Base-by-base conservation (phyloP, 2,888 invertebrate genomes). In the Microplitis deprimator region DNA sequence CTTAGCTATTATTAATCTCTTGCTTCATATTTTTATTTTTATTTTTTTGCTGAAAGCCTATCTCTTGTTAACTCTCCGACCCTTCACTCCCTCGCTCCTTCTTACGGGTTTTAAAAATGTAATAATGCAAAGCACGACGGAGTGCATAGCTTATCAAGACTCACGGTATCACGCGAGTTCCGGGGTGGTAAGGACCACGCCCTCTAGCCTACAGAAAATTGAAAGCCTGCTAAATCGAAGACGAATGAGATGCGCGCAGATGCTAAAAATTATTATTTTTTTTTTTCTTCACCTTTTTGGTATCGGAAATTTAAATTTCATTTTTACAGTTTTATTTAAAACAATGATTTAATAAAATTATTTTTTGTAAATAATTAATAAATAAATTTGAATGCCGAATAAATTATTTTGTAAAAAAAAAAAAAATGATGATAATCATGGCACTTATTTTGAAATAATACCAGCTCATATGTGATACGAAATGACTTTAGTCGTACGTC, bases 61-160 rank as follows among this genome's bases (percentile, higher is more conserved):
- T 41, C 20, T 8, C 29, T 29, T 29, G 29, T 4, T 29, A 29
- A 29, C 29, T 38, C 17, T 29, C 38, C 40, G n/a, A n/a, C 20
- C 13, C n/a, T 10, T 41, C 62, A 7, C 68, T 69, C 41, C 68
- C 62, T 60, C 17, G 13, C 68, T 69, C 71, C 50, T 60, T 70
- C 38, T 71, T 71, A 72, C 73, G 50, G 67, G 65, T 41, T 73
- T 73, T 73, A 76, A 77, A 77, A 77, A 73, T 73, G 68, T 77
- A 77, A 77, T 77, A 73, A 77, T 77, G 64, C 77, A 77, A 68
- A 68, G 77, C 77, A 77, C 73, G 29, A 77, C 69, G 61, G 72
- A 73, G 77, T 73, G 77, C 71, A 77, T 65, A 68, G 77, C 73
- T 77, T 77, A 77, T 77, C 77, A 65, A 77, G 77, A 77, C 73